A percentile compares a stretch with the other conserved stretches of the same genome.
phyloP scores from a whole-genome alignment of 2,888 invertebrate species.

The Scaptomyza flava region DNA sequence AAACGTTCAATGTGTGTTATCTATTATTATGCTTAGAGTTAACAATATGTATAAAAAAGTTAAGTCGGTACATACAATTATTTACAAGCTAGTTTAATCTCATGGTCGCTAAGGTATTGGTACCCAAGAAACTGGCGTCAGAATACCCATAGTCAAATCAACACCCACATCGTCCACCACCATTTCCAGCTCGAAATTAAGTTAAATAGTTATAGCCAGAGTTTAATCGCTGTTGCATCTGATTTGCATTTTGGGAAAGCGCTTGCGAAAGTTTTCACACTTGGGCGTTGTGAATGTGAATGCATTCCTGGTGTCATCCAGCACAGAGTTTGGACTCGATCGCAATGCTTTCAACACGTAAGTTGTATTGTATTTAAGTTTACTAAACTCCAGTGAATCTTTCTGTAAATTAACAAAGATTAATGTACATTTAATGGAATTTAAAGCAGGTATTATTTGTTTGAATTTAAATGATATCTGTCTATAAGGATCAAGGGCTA shows the following conservation, averaged over 20 bases:
- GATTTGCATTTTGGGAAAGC: constrained; percentile 82
- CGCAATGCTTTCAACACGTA: constrained; percentile 78
- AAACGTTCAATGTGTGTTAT: constrained; percentile 39
- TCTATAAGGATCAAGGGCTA: no score
- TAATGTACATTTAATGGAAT: background rate
- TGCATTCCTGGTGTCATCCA: constrained; percentile 52
- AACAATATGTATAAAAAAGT: constrained; percentile 61
- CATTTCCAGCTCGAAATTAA: constrained; percentile 2
- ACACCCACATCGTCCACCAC: constrained; percentile 42
- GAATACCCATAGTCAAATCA: background rate
- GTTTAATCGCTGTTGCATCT: constrained; percentile 69
- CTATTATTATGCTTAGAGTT: constrained; percentile 44
- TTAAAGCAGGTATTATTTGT: no score
- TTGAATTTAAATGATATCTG: no score
- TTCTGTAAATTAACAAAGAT: constrained; percentile 71
- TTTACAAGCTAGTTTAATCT: constrained; percentile 73
- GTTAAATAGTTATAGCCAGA: constrained; percentile 6
- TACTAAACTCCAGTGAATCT: constrained; percentile 82
- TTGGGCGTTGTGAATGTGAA: constrained; percentile 82
- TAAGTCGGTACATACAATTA: constrained; percentile 66
- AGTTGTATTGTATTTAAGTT: constrained; percentile 82
- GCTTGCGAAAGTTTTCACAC: constrained; percentile 82
- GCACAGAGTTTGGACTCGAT: constrained; percentile 53
- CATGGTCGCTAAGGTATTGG: constrained; percentile 42
- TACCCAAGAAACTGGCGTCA: constrained; percentile 5